Base-by-base conservation (phyloP, 23 tunicate genomes). In the Clavelina lepadiformis region DNA sequence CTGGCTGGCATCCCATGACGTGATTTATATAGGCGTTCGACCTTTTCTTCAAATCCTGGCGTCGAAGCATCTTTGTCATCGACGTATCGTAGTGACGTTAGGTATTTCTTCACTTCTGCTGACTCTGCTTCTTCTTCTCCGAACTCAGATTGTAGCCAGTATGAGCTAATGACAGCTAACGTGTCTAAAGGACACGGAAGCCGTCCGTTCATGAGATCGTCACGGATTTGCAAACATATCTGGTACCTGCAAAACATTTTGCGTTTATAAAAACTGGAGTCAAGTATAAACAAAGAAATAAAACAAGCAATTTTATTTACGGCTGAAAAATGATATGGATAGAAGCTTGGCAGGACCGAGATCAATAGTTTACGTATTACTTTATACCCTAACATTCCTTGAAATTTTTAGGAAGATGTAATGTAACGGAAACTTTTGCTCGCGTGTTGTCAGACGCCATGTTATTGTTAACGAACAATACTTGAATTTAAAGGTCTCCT, bases 81-180 rank as follows among this genome's bases (percentile, higher is more conserved):
- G 44, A 58, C 46, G 38, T 41, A 59, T 27, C 57, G 57, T 13
- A 72, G 57, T 20, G 78, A 72, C 1, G 58, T 26, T 3, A 72
- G 60, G 29, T 46, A 72, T 28, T 31, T 25, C 20, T 72, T 72
- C 27, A 72, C 47, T 58, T 75, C 63, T 19, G 52, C 56, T 21
- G 27, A 32, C 0, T 71, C 61, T 20, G 46, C 44, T 5, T 54
- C 58, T 15, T 74, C 65, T 27, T 75, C 84, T 31, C 80, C 80
- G 49, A 67, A 76, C 50, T 86, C 95, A 18, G 95, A 86, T 46
- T 86, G 82, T 11, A 77, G 75, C 95, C 95, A 86, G 47, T 77
- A 86, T 3, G 84, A 77, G 36, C 75, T 66, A 0, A 86, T 61
- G 28, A 47, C 41, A 0, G 83, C 72, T 25, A 86, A 51, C 1